These are phyloP conservation scores for Pollachius pollachius DNA, from an alignment of 2,113 vertebrate genomes.

Conservation along the genomic window DNA sequence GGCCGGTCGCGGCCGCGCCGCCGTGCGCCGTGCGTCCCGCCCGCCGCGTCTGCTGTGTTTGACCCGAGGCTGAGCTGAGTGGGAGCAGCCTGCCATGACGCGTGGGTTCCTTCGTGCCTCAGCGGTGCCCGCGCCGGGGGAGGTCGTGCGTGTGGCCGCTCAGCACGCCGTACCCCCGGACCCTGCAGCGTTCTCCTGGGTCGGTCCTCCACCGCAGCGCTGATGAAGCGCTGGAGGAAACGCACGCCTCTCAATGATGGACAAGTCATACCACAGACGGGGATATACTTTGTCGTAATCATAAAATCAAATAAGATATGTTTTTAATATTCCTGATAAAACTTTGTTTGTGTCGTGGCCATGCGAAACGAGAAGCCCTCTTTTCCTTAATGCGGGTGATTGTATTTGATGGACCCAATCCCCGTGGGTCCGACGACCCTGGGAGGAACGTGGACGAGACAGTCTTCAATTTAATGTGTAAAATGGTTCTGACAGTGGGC, in stretches of 20 bases:
- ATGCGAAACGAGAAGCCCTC: too few species aligned
- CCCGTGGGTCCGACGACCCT: not conserved
- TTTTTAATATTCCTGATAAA: too few species aligned
- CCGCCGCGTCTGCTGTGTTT: slow-evolving; percentile 34
- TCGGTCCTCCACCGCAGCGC: not conserved
- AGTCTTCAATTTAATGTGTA: not conserved
- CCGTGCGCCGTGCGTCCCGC: slow-evolving; percentile 29
- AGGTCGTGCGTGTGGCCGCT: slow-evolving; percentile 15
- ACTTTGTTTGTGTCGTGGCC: too few species aligned
- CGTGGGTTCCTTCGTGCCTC: slow-evolving; percentile 32
- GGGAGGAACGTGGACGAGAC: not conserved
- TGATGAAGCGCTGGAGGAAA: too few species aligned
- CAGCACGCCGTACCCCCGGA: slow-evolving; percentile 48
- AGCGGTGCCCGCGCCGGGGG: slow-evolving; percentile 49
- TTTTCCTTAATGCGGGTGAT: not conserved
- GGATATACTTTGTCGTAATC: too few species aligned
- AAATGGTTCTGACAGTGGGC: not conserved
- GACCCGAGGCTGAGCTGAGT: slow-evolving; percentile 8
- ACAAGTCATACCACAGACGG: too few species aligned
- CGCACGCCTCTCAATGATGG: too few species aligned
- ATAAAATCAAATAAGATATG: too few species aligned
- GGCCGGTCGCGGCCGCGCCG: not conserved
- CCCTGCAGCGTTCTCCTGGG: slow-evolving; percentile 24
- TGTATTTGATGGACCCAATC: not conserved
- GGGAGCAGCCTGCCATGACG: slow-evolving; percentile 41